A percentile compares a stretch with the other conserved stretches of the same genome.
These are phyloP conservation scores for Steinernema khuongi DNA, from an alignment of 1,140 invertebrate genomes.

Conservation along the genomic window DNA sequence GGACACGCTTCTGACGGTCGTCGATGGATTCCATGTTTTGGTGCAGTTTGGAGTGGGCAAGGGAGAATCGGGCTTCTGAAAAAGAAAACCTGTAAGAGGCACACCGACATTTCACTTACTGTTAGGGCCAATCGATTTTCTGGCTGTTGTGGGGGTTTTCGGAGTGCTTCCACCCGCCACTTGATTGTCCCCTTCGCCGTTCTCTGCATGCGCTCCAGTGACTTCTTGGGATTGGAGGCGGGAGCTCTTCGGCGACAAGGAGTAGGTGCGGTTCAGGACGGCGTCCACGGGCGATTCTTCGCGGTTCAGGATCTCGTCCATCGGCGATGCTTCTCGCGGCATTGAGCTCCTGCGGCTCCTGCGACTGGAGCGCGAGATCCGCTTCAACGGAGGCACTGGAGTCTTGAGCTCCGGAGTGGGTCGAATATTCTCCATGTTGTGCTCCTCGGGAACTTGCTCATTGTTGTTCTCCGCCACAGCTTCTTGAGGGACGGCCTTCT, in stretches of 20 bases:
- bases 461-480: neutral
- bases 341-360: neutral
- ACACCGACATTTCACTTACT: no score
- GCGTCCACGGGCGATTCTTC: neutral
- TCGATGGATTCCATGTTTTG: neutral
- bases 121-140: no score
- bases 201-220: no score
- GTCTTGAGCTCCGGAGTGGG: no score
- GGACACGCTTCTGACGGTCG: neutral
- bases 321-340: neutral
- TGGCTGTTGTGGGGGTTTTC: no score
- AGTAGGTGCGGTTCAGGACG: neutral
- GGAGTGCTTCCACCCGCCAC: no score
- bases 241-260: neutral
- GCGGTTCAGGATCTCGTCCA: neutral
- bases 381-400: no score
- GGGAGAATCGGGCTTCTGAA: neutral
- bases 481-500: neutral
- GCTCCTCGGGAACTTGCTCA: no score
- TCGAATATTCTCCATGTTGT: no score
- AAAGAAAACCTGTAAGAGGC: no score
- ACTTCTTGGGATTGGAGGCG: no score
- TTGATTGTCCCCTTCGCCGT: no score
- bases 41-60: neutral
- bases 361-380: neutral